phyloP scores from a whole-genome alignment of 2,888 invertebrate genomes.

The Elmis aenea region DNA sequence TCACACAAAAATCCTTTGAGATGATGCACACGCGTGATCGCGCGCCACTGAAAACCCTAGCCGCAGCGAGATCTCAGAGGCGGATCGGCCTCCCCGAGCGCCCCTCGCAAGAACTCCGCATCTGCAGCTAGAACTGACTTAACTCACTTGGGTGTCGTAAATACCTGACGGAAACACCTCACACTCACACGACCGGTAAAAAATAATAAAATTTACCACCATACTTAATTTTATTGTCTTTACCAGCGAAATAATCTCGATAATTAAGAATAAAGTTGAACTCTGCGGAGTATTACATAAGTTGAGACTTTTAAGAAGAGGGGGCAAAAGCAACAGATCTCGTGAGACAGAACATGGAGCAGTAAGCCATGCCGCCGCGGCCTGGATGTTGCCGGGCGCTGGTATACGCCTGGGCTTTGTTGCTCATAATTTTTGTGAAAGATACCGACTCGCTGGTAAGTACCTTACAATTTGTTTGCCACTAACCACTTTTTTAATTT shows the following conservation, averaged over 20 bases:
- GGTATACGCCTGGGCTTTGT: conserved; percentile 27
- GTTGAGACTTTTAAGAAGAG: conserved; percentile 21
- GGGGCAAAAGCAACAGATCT: conserved; percentile 21
- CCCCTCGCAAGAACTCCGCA: conserved; percentile 35
- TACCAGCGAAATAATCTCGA: neutral
- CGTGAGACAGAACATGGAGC: conserved; percentile 37
- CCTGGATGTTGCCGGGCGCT: conserved; percentile 44
- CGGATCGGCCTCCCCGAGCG: conserved; percentile 35
- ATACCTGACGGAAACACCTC: neutral
- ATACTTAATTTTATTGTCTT: neutral
- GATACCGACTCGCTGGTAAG: conserved; percentile 26
- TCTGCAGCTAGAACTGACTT: conserved; percentile 31
- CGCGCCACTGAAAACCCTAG: conserved; percentile 46
- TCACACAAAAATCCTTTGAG: conserved; percentile 39
- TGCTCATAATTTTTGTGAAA: conserved; percentile 27
- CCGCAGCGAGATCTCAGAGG: conserved; percentile 39
- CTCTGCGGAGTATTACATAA: conserved; percentile 16
- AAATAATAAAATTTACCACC: neutral
- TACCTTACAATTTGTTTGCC: conserved; percentile 10
- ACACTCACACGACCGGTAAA: neutral
- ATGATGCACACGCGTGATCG: conserved; percentile 43
- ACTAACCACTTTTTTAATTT: neutral
- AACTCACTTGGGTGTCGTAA: conserved; percentile 22
- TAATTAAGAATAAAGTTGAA: conserved; percentile 7
- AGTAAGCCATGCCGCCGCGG: conserved; percentile 48